Conservation (phyloP, 1,140 invertebrate genomes). For the Melipona quadrifasciata region DNA sequence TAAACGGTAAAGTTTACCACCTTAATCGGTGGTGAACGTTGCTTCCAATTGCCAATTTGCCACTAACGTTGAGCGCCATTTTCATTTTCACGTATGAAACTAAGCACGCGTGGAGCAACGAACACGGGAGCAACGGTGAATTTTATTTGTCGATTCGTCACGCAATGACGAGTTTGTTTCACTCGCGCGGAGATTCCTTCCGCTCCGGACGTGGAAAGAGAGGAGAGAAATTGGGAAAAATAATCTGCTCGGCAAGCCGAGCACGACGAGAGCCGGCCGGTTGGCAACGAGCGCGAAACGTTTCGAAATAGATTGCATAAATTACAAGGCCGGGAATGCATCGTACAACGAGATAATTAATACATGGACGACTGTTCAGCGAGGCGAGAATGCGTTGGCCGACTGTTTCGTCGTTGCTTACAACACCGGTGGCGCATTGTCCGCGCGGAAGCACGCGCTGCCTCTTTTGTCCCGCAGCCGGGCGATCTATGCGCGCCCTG, state of each 20-base stretch:
- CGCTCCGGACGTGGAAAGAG: no score
- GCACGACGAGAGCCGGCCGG: constrained; percentile 8
- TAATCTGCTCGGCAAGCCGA: background rate
- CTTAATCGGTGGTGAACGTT: no score
- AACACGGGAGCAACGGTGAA: no score
- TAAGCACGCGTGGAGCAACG: no score
- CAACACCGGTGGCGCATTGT: constrained; percentile 59
- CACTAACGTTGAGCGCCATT: no score
- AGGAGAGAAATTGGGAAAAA: background rate
- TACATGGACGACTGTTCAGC: constrained; percentile 63
- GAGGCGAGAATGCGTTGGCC: constrained; percentile 63
- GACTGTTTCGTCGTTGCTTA: constrained; percentile 66
- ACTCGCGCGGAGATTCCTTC: no score
- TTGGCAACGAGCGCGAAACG: constrained; percentile 49
- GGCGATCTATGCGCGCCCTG: constrained; percentile 34
- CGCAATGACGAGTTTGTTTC: no score
- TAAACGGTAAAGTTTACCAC: no score
- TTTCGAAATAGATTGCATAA: constrained; percentile 65
- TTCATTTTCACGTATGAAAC: no score
- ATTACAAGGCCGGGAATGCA: constrained; percentile 62
- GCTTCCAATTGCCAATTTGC: no score
- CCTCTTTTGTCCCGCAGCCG: constrained; percentile 54
- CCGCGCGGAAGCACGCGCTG: constrained; percentile 42
- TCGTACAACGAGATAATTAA: constrained; percentile 70
- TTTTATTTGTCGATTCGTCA: no score